Evolutionary conservation across 2,888 invertebrate genomes (phyloP), one percentile per base, ranked within the genome.

Genomic region (Cheilosia impressa): DNA sequence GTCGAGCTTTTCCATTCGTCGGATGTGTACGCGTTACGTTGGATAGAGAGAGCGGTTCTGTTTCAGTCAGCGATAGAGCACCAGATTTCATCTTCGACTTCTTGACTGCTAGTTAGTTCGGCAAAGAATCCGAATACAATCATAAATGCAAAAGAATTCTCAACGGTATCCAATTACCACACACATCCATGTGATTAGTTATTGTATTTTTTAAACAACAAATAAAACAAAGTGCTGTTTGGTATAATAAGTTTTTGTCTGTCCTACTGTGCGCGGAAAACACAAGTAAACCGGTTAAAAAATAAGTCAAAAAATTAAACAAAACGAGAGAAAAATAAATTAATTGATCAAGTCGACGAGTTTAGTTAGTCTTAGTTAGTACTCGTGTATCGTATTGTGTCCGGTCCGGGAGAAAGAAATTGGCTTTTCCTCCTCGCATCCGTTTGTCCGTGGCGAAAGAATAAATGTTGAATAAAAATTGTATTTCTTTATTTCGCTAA

Each of bases 1-100:
- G 85, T 85, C 72, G 85, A 85, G 85, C 85, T 85, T 85, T 81
- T 85, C 80, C 85, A 85, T 85, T 81, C 85, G 85, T 85, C 85
- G 85, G 81, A 85, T 85, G 85, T 85, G 85, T 85, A 81, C 85
- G 85, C 81, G 76, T 85, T 81, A 58, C 68, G 80, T 80, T 79
- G 53, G 69, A 65, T 78, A 77, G 57, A 55, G 53, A 53, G 41
- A 58, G 24, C 19, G 45, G 24, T 55, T 62, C 53, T 27, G 7
- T 27, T 47, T n/a, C 27, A 47, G 17, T 38, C 19, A 55, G 43
- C 66, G 53, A 43, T 68, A 57, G 47, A 55, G 50, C 58, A 53
- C 34, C 15, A 24, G 24, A 24, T 52, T 58, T 7, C 43, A 57
- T 38, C 63, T 65, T 65, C 55, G 43, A 73, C 63, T 79, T 83